Evolutionary conservation across 2,888 invertebrate species (phyloP), one percentile per base, ranked within the genome.

Genomic region (Pammene aurita): DNA sequence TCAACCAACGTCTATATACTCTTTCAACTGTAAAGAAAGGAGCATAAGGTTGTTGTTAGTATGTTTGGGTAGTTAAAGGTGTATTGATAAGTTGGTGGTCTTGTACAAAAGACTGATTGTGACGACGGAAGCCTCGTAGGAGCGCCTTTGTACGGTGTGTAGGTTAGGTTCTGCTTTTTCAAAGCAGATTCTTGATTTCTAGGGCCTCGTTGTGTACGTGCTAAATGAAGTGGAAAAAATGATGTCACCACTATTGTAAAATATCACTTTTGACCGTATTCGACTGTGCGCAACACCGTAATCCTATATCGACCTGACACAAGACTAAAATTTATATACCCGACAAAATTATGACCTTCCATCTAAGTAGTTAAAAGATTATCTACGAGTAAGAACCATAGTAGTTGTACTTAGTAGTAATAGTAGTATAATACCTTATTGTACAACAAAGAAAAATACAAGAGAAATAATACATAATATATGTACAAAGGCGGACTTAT

Each of bases 51-150:
- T 42, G 35, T 5, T 10, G 34, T 16, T 57, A 7, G n/a, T 6
- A 9, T 10, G 35, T 62, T 11, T 4, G 5, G 13, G 10, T 44
- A 2, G 18, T 11, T 57, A 5, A 0, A 52, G 14, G 34, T 26
- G 69, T 18, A 66, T 46, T 58, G 41, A 46, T 68, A 75, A 71
- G 34, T 61, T 77, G 64, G 80, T 73, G 35, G 71, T 71, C 72
- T 73, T 63, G 58, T 75, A 78, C 80, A 84, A 81, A 83, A 81
- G 80, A 76, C 78, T 84, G 84, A 84, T 84, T 84, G 84, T 81
- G 77, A 78, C 67, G 71, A 78, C 78, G 80, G 82, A 82, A 82
- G 73, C 74, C 73, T 74, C 75, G 77, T 63, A 72, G 71, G 42
- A 63, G 58, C 58, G 41, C 58, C 69, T 69, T 69, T 69, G 69